Base-by-base conservation (phyloP, 2,888 invertebrate genomes). In the Pherbina coryleti region DNA sequence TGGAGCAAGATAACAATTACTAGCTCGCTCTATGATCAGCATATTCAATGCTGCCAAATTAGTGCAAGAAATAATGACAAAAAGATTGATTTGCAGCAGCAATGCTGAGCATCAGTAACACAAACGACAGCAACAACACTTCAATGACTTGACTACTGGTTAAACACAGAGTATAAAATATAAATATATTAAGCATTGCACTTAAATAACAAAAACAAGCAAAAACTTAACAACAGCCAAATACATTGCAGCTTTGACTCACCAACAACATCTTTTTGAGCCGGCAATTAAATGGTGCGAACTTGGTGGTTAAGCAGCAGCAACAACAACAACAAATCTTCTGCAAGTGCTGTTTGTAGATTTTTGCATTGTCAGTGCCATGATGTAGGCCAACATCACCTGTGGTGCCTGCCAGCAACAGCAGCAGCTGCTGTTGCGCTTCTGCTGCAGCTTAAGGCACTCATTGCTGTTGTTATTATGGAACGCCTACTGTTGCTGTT, bases 341-440 rank as follows among this genome's bases (percentile, higher is more conserved):
- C 44, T 44, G 11, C 11, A 44, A 44, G 44, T 44, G 44, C 44
- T 44, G 44, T 44, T 44, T 44, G 44, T 3, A 44, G 44, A 44
- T 44, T 11, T 44, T 44, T 44, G 44, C 44, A 44, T 44, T 44
- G 44, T 44, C 44, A 44, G 44, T 44, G 44, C 60, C 60, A 60
- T 60, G 60, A 60, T 28, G 25, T 60, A 60, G 60, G 60, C 22
- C 60, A 60, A 60, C 28, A 60, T 25, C 60, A 60, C 60, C 60
- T 60, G 60, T 60, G 60, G 60, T 60, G 60, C 22, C 31, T 4
- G 31, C 11, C 44, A 44, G 44, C 37, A 37, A 37, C 37, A 37
- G 37, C 37, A 37, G 8, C 37, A 7, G 37, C 37, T 37, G 37
- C 37, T 37, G 37, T 31, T 31, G 31, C 37, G 31, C 37, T 37